Conservation (phyloP, 53 echinoderm and acorn worm species). For the Temnopleurus reevesii region DNA sequence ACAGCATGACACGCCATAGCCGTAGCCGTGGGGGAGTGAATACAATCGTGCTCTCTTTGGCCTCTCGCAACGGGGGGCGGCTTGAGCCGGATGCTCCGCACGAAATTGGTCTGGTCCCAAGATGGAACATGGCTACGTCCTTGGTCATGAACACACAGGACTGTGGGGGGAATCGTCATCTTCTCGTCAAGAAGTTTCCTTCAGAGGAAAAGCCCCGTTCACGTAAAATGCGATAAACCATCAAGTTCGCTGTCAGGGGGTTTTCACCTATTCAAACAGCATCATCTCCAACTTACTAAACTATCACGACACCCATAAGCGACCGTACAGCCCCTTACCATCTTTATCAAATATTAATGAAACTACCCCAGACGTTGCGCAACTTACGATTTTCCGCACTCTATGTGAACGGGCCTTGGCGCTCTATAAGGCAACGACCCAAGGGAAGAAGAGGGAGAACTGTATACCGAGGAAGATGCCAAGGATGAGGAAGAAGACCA, state of each 20-base stretch:
- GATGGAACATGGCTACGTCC: slow-evolving; percentile 34
- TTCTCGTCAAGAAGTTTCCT: not conserved
- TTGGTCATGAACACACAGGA: slow-evolving; percentile 10
- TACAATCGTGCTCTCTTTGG: slow-evolving; percentile 6
- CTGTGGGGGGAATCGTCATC: not conserved
- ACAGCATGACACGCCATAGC: not conserved
- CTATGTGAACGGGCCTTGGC: too few species aligned
- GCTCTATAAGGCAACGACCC: slow-evolving; percentile 59
- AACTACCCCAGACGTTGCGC: too few species aligned
- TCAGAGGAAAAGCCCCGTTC: not conserved
- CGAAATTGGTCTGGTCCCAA: slow-evolving; percentile 6
- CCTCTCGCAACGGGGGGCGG: not conserved
- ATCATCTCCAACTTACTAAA: too few species aligned
- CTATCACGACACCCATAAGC: too few species aligned
- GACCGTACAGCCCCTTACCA: too few species aligned
- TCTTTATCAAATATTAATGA: too few species aligned
- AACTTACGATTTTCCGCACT: too few species aligned
- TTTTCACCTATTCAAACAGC: too few species aligned
- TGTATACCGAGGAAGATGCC: slow-evolving; percentile 96
- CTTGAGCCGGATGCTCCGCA: slow-evolving; percentile 14
- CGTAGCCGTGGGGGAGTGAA: slow-evolving; percentile 38
- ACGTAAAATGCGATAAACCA: not conserved
- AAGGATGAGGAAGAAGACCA: slow-evolving; percentile 92
- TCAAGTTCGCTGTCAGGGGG: too few species aligned
- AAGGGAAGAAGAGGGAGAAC: slow-evolving; percentile 90